These are phyloP conservation scores for Peromyscus eremicus DNA, from an alignment of 2,797 vertebrate species.

Conservation along the genomic window DNA sequence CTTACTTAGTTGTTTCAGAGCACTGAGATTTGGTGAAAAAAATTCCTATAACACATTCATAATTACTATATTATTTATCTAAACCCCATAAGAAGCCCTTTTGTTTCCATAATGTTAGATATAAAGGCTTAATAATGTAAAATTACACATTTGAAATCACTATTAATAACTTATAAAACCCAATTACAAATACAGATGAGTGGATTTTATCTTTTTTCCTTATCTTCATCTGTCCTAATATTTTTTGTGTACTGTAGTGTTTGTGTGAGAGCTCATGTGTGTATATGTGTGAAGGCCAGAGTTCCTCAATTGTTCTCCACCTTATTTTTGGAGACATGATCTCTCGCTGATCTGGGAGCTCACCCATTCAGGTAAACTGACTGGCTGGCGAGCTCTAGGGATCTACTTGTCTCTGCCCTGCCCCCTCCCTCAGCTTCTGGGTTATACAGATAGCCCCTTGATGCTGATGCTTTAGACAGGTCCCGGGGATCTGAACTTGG, in stretches of 20 bases:
- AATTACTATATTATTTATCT: constrained; percentile 41
- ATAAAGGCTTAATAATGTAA: constrained; percentile 44
- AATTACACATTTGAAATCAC: constrained; percentile 46
- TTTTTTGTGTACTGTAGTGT: not conserved
- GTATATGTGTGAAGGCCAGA: not conserved
- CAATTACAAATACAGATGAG: not conserved
- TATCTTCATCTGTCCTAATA: constrained; percentile 14
- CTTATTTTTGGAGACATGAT: not conserved
- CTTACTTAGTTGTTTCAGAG: constrained; percentile 46
- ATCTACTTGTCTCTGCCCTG: not conserved
- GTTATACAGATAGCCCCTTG: not conserved
- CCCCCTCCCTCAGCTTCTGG: not conserved
- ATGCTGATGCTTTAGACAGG: not conserved
- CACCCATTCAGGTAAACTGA: not conserved
- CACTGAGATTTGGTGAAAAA: constrained; percentile 40
- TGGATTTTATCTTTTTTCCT: not conserved
- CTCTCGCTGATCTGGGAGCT: not conserved
- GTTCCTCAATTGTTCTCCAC: not conserved
- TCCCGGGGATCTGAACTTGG: not conserved
- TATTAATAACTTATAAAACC: constrained; percentile 54
- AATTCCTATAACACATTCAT: not conserved
- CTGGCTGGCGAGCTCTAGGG: not conserved
- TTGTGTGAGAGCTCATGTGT: not conserved
- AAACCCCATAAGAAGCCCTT: constrained; percentile 3
- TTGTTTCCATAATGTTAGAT: constrained; percentile 49